Percentiles rank a stretch among this genome's conserved stretches.
Evolutionary conservation across 23 tunicate genomes (phyloP).

Genomic region (Trididemnum miniatum): DNA sequence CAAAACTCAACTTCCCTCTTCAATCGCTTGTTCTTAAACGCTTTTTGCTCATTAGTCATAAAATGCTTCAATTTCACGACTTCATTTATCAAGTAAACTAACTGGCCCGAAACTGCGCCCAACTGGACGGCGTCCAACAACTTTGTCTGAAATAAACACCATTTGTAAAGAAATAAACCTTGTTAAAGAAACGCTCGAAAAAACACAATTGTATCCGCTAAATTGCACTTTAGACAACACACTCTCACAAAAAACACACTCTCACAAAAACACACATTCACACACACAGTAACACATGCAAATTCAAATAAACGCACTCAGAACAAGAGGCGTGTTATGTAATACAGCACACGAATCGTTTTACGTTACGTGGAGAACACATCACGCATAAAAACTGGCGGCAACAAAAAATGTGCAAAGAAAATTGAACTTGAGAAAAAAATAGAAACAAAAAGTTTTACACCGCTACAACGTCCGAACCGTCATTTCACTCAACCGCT

Average conservation of each 20-base stretch:
- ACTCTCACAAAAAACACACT: neutral
- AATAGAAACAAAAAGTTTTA: neutral
- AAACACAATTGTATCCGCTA: slow-evolving; percentile 7
- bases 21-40: no score
- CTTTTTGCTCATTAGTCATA: no score
- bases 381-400: neutral
- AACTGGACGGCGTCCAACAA: no score
- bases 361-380: slow-evolving; percentile 3
- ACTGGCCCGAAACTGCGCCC: no score
- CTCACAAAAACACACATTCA: slow-evolving; percentile 3
- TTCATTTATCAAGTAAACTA: no score
- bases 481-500: slow-evolving; percentile 45
- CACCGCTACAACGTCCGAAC: slow-evolving; percentile 7
- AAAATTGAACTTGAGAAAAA: neutral
- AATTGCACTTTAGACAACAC: slow-evolving; percentile 22
- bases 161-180: slow-evolving; percentile 3
- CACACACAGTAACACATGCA: neutral
- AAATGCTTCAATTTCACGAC: no score
- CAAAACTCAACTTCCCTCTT: no score
- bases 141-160: neutral
- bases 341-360: neutral
- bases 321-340: neutral
- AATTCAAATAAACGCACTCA: neutral
- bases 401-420: neutral
- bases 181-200: neutral